A percentile compares a stretch with the other conserved stretches of the same genome.
Conservation (phyloP, 2,113 vertebrate species). For the Oxygymnocypris stewartii region DNA sequence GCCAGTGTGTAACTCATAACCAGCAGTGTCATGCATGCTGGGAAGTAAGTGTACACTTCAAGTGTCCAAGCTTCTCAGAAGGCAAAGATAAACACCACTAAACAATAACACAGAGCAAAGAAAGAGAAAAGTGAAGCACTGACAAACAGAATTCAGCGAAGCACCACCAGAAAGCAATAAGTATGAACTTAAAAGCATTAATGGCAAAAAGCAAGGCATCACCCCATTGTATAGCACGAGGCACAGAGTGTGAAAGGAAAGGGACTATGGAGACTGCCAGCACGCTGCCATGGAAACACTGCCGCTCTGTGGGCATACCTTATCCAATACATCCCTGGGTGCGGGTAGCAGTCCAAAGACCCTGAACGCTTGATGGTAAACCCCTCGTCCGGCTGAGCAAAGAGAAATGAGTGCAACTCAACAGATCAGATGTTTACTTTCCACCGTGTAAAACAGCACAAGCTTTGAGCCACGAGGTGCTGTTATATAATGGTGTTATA, state of each 20-base stretch:
- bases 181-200: neutral
- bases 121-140: constrained; percentile 5
- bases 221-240: neutral
- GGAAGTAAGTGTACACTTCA: neutral
- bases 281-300: constrained; percentile 92
- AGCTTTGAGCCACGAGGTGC: constrained; percentile 5
- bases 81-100: neutral
- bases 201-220: constrained; percentile 15
- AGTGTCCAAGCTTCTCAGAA: neutral
- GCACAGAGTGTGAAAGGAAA: neutral
- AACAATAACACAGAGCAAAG: constrained; percentile 12
- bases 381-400: constrained; percentile 97
- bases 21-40: constrained; percentile 1
- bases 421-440: constrained; percentile 72
- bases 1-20: neutral
- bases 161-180: constrained; percentile 1
- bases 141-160: constrained; percentile 13
- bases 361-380: constrained; percentile 99
- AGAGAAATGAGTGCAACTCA: constrained; percentile 87
- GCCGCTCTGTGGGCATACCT: constrained; percentile 86
- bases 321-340: constrained; percentile 99
- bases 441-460: constrained; percentile 12
- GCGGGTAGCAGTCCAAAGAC: constrained; percentile 99
- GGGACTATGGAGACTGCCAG: constrained; percentile 89
- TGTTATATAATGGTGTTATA: neutral